phyloP scores from a whole-genome alignment of 2,797 vertebrate species.

The Vireo griseus region DNA sequence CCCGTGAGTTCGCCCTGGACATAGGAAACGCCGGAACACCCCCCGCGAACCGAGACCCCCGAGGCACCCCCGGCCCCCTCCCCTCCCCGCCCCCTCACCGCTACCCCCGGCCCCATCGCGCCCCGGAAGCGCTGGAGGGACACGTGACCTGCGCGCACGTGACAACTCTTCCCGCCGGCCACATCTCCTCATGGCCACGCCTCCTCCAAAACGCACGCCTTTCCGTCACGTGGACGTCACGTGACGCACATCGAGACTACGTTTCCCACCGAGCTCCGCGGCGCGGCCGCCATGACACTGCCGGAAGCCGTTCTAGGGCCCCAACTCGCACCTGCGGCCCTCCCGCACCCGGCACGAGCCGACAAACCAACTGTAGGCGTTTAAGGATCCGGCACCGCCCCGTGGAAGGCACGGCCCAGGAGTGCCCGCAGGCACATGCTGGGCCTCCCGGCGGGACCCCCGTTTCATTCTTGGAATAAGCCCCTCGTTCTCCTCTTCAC shows the following conservation, averaged over 20 bases:
- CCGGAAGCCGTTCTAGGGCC: fast-evolving
- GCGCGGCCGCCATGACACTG: not conserved
- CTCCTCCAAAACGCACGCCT: fast-evolving
- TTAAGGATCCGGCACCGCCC: too few relatives aligned
- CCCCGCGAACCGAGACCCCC: not conserved
- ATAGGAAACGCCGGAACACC: not conserved
- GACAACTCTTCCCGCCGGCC: not conserved
- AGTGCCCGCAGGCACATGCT: too few relatives aligned
- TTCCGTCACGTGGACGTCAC: fast-evolving
- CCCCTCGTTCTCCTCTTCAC: not conserved
- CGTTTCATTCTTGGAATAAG: not conserved
- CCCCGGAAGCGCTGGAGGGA: not conserved
- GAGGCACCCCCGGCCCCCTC: too few relatives aligned
- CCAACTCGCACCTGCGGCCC: too few relatives aligned
- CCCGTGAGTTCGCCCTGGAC: not conserved
- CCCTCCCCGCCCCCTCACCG: too few relatives aligned
- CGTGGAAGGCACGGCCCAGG: not conserved
- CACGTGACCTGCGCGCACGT: not conserved
- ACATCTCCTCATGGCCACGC: fast-evolving
- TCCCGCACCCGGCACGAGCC: too few relatives aligned
- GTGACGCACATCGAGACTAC: fast-evolving
- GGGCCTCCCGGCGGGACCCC: too few relatives aligned
- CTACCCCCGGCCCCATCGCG: not conserved
- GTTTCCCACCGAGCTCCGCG: not conserved
- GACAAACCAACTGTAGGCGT: too few relatives aligned